Conservation (phyloP, 2,888 invertebrate species). For the Stictocephala bisonia region DNA sequence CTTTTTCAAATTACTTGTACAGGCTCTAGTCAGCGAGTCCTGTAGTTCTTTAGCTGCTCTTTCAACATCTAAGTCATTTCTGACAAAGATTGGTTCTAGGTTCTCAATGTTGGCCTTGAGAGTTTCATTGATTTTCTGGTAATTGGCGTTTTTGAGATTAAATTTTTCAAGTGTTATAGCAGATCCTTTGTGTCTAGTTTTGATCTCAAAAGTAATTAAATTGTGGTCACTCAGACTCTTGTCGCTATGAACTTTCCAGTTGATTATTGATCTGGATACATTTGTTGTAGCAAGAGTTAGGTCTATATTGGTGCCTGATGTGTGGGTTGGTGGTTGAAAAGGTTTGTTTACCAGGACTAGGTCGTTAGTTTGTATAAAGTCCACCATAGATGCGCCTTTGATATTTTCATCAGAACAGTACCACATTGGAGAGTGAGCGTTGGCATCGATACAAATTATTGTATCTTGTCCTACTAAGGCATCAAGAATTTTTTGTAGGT, state of each 20-base stretch:
- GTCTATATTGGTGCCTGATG: conserved; percentile 20
- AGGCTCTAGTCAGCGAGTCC: background rate
- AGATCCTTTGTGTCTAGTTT: background rate
- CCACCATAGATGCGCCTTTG: background rate
- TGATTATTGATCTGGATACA: background rate
- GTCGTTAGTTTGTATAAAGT: background rate
- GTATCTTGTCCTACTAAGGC: background rate
- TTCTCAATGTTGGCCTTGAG: background rate
- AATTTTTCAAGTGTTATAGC: background rate
- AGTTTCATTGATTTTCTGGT: background rate
- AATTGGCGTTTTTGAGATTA: background rate
- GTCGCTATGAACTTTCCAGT: conserved; percentile 12
- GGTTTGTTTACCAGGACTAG: background rate
- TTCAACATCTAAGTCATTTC: background rate
- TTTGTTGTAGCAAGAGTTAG: conserved; percentile 1
- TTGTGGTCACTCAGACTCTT: conserved; percentile 3
- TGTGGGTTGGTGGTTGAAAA: background rate
- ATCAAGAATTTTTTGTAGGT: background rate
- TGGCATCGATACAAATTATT: background rate
- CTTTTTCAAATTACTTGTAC: background rate
- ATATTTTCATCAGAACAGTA: background rate
- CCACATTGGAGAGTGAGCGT: conserved; percentile 4
- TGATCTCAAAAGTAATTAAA: conserved; percentile 3
- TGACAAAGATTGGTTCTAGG: background rate
- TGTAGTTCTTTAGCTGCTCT: background rate